phyloP scores from a whole-genome alignment of 92 coral and sea anemone genomes.

The Metridium senile region DNA sequence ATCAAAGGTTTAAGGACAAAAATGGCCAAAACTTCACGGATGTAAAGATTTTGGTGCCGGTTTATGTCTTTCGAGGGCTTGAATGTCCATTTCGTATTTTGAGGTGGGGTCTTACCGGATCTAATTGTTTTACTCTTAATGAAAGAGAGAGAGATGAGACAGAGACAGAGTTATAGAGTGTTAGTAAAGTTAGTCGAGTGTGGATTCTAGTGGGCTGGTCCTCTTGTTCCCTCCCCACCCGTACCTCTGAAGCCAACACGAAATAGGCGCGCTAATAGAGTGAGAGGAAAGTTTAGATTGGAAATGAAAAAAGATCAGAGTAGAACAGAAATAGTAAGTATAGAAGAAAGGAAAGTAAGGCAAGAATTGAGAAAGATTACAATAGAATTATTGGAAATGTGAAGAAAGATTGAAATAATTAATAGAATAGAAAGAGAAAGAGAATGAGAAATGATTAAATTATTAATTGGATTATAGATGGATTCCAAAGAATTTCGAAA shows the following conservation, averaged over 20 bases:
- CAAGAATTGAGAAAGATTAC: not conserved
- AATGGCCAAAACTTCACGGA: not conserved
- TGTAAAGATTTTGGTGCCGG: not conserved
- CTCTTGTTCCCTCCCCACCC: conserved; percentile 51
- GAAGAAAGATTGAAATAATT: not conserved
- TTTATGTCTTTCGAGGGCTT: not conserved
- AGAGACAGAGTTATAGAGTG: not conserved
- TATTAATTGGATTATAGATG: not conserved
- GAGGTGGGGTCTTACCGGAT: conserved; percentile 76
- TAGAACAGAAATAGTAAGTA: not conserved
- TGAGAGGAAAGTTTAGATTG: not conserved
- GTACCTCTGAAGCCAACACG: conserved; percentile 19
- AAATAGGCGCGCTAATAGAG: not conserved
- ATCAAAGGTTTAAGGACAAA: not conserved
- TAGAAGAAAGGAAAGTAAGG: not conserved
- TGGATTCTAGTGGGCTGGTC: conserved; percentile 17
- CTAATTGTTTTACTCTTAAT: conserved; percentile 1
- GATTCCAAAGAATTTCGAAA: not conserved
- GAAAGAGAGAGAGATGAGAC: not conserved
- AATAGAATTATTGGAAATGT: not conserved
- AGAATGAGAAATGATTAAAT: not conserved
- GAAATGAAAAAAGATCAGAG: not conserved
- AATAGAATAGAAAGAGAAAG: not conserved
- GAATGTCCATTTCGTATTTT: conserved; percentile 26
- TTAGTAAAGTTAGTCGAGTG: not conserved